Base-by-base conservation (phyloP, 2,113 vertebrate species). In the Salminus brasiliensis region DNA sequence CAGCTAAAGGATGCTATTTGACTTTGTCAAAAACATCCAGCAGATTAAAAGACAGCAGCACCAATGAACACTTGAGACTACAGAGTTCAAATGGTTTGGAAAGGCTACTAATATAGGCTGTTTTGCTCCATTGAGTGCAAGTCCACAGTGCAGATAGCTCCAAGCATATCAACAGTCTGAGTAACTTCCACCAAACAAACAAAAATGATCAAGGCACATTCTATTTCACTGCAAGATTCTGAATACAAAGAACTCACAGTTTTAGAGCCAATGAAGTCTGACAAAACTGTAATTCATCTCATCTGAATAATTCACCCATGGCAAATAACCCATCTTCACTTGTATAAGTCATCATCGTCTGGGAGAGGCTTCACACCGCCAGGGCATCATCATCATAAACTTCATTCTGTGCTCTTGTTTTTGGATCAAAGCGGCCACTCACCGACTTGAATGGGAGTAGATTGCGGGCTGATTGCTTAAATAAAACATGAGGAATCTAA, bases 401-500 rank as follows among this genome's bases (percentile, higher is more conserved):
- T 83, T 88, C 55, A 82, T 79, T 86, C 36, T 71, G 71, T 45
- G 78, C 68, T 83, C 79, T 87, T 85, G 86, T 90, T 90, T 88
- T 79, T 84, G 83, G 78, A 86, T 87, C 82, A 86, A 88, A 88
- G 84, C 86, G 81, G 66, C 81, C 74, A 84, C 86, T 89, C 80
- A 60, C 76, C n/a, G 25, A 83, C 88, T 82, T 84, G 83, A 91
- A 90, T 87, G 71, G 73, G 63, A 87, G 76, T 76, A 88, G 84
- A 88, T 83, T 78, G 74, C 29, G 21, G 78, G 83, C 82, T 94
- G 92, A 94, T 94, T 93, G 88, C 87, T 89, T 93, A 81, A 94
- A 94, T 94, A 92, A 93, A 90, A 91, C 91, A 93, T 93, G 91
- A 94, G 90, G 86, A 88, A 86, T 76, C 70, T 88, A 88, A 91